Conservation (phyloP, 2,797 vertebrate genomes). For the Sylvia borin region DNA sequence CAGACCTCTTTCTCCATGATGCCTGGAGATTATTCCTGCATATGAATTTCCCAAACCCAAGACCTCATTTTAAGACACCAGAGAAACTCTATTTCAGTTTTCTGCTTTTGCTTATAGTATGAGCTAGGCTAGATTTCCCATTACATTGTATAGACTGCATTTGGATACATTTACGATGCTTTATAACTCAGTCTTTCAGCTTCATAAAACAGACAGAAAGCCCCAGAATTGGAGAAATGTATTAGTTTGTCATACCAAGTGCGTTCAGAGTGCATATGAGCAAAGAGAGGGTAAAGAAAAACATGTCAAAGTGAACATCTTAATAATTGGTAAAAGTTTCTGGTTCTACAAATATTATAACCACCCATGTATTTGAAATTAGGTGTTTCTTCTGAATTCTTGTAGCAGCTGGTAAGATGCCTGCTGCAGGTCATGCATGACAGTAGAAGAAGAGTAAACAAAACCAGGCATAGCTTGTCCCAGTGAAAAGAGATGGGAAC, state of each 20-base stretch:
- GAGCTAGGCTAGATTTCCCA: not conserved
- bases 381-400: not conserved
- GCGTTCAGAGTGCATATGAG: not conserved
- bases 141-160: not conserved
- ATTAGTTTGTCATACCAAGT: not conserved
- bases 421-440: not conserved
- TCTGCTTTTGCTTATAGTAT: not conserved
- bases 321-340: not conserved
- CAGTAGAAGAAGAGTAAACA: not conserved
- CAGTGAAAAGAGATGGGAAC: slow-evolving; percentile 23
- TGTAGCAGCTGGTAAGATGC: not conserved
- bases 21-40: not conserved
- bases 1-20: not conserved
- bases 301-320: not conserved
- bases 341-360: not conserved
- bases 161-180: not conserved
- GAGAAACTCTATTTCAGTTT: not conserved
- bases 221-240: not conserved
- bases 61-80: not conserved
- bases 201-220: not conserved
- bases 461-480: not conserved
- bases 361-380: not conserved
- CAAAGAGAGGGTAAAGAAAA: not conserved
- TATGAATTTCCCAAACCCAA: not conserved
- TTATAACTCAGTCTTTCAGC: not conserved